A percentile compares a stretch with the other conserved stretches of the same genome.
These are phyloP conservation scores for Sceliomorpha sp. DNA, from an alignment of 2,888 invertebrate species.

Conservation along the genomic window DNA sequence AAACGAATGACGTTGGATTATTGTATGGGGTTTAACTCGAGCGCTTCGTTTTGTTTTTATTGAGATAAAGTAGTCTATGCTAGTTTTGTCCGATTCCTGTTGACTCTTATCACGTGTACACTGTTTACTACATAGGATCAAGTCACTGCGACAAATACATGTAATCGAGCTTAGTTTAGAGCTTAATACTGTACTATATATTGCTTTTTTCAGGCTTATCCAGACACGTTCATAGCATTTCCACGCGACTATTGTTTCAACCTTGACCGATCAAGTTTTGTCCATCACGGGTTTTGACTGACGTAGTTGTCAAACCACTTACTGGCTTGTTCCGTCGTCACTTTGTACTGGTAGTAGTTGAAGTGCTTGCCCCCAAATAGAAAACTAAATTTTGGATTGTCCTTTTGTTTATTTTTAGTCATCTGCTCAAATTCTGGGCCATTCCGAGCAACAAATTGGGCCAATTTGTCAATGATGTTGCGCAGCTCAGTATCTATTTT, in stretches of 20 bases:
- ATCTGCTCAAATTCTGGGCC: constrained; percentile 99
- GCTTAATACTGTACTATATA: too few relatives aligned
- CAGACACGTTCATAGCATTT: too few relatives aligned
- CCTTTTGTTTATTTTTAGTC: constrained; percentile 99
- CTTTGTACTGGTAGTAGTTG: constrained; percentile 98
- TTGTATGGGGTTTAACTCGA: constrained; percentile 68
- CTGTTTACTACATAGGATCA: neutral
- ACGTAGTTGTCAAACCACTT: constrained; percentile 82
- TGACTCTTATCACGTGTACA: neutral
- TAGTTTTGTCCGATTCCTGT: neutral
- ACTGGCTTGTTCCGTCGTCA: constrained; percentile 96
- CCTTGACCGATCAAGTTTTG: neutral
- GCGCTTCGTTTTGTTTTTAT: neutral
- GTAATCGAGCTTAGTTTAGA: too few relatives aligned
- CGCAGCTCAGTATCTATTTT: constrained; percentile 96
- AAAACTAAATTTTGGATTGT: constrained; percentile 98
- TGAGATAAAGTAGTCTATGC: neutral
- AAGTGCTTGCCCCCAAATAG: constrained; percentile 97
- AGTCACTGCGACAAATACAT: too few relatives aligned
- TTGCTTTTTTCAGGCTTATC: too few relatives aligned
- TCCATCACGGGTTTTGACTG: constrained; percentile 3
- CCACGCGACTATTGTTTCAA: too few relatives aligned
- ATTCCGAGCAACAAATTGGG: constrained; percentile 99
- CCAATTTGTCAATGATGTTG: constrained; percentile 99
- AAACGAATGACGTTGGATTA: constrained; percentile 81